A percentile compares a stretch with the other conserved stretches of the same genome.
Conservation (phyloP, 2,888 invertebrate species). For the Nymphalis polychloros region DNA sequence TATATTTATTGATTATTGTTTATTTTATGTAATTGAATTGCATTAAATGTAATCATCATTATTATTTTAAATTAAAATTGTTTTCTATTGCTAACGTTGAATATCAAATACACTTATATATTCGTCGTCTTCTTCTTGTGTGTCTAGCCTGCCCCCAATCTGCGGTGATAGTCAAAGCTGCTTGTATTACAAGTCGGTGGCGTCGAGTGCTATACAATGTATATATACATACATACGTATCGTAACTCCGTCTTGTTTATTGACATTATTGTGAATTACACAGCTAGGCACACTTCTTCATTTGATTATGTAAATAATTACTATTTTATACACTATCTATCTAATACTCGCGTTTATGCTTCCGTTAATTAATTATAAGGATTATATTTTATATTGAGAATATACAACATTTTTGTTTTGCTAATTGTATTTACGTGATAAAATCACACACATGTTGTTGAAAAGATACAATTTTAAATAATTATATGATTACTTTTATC, state of each 20-base stretch:
- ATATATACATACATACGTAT: conserved; percentile 27
- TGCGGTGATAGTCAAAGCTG: conserved; percentile 52
- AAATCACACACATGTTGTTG: too few species aligned
- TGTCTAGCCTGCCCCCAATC: conserved; percentile 29
- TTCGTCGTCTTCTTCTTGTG: background rate
- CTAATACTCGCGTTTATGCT: background rate
- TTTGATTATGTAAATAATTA: conserved; percentile 18
- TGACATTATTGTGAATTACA: conserved; percentile 34
- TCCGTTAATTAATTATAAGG: background rate
- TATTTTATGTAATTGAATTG: too few species aligned
- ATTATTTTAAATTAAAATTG: too few species aligned
- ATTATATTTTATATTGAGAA: too few species aligned
- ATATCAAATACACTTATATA: too few species aligned
- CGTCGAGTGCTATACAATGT: conserved; percentile 28
- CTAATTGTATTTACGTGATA: too few species aligned
- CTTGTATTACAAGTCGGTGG: conserved; percentile 26
- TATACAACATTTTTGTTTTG: too few species aligned
- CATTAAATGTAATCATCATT: too few species aligned
- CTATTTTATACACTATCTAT: conserved; percentile 6
- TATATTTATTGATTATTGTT: too few species aligned
- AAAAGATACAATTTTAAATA: background rate
- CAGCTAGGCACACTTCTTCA: conserved; percentile 24
- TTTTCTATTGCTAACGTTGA: too few species aligned
- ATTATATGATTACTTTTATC: too few species aligned
- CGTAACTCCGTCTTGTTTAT: conserved; percentile 29